phyloP scores from a whole-genome alignment of 1,140 invertebrate species.

The Andrena cerasifolii region DNA sequence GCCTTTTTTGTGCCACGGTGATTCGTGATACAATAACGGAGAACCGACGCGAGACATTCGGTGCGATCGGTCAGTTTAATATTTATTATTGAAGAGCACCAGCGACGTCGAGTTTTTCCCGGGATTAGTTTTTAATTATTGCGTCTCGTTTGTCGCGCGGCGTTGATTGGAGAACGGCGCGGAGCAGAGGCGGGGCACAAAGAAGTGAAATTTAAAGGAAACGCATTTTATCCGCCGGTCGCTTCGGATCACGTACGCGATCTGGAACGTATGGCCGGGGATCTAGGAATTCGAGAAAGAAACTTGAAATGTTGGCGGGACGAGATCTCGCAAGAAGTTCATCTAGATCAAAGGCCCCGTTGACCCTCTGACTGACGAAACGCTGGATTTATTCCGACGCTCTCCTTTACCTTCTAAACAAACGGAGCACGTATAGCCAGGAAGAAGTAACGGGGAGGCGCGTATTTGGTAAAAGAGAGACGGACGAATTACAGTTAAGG shows the following conservation, averaged over 20 bases:
- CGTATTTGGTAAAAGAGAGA: not conserved
- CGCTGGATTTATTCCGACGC: constrained; percentile 50
- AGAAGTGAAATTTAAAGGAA: constrained; percentile 36
- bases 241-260: constrained; percentile 51
- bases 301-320: constrained; percentile 54
- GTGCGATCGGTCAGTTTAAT: too few relatives aligned
- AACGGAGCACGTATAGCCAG: constrained; percentile 23
- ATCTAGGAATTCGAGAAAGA: constrained; percentile 64
- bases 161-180: constrained; percentile 9
- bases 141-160: constrained; percentile 6
- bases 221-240: constrained; percentile 35
- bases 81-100: too few relatives aligned
- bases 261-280: constrained; percentile 38
- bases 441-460: not conserved
- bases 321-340: constrained; percentile 46
- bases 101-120: not conserved
- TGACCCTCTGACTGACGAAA: constrained; percentile 58
- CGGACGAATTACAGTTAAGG: not conserved
- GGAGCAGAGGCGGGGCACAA: not conserved
- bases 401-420: constrained; percentile 42
- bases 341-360: constrained; percentile 59
- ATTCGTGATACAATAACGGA: too few relatives aligned
- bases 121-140: constrained; percentile 29
- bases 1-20: too few relatives aligned
- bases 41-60: too few relatives aligned